phyloP scores from a whole-genome alignment of 2,888 invertebrate genomes.

The Petrolisthes manimaculis region DNA sequence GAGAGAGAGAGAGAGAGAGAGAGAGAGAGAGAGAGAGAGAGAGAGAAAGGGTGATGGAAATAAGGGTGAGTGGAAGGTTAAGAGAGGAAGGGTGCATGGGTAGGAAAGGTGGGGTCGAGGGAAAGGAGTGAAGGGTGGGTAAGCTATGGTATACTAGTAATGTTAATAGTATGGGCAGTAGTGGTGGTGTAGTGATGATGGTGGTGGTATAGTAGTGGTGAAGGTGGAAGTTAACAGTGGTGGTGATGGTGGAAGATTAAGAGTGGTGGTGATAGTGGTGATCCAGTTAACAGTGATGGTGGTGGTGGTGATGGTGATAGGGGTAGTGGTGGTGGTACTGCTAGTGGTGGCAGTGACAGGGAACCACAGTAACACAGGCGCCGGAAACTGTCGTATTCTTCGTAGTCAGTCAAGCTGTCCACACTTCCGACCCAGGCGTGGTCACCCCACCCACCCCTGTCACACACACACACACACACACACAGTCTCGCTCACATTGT shows the following conservation, averaged over 20 bases:
- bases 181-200: background rate
- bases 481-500: background rate
- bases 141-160: too few species aligned
- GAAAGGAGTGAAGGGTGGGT: background rate
- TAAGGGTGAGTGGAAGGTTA: background rate
- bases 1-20: background rate
- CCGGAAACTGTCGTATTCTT: constrained; percentile 46
- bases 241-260: too few species aligned
- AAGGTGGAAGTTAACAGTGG: too few species aligned
- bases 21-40: background rate
- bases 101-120: background rate
- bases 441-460: background rate
- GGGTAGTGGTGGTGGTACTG: background rate
- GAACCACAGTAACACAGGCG: constrained; percentile 11
- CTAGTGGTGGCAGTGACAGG: background rate
- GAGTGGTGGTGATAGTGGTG: background rate
- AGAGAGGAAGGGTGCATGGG: background rate
- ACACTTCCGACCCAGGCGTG: constrained; percentile 43
- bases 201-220: background rate
- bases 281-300: background rate
- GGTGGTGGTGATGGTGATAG: too few species aligned
- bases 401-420: constrained; percentile 47
- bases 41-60: background rate
- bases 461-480: constrained; percentile 9
- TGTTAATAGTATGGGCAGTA: too few species aligned